Base-by-base conservation (phyloP, 2,797 vertebrate species). In the Taeniopygia guttata region DNA sequence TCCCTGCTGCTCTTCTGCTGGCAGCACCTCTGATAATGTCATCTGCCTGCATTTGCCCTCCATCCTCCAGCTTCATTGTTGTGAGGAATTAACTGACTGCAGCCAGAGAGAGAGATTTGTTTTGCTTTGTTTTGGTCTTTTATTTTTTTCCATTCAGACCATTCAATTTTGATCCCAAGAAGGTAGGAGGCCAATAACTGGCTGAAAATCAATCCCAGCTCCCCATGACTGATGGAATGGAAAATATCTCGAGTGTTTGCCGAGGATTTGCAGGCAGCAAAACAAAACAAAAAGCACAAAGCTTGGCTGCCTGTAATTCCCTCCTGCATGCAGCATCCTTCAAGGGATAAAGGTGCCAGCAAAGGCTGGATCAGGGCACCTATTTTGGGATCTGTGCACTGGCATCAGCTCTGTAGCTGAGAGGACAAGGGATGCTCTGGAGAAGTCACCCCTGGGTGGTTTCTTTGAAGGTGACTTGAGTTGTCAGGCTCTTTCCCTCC, bases 161-260 rank as follows among this genome's bases (percentile, higher is more conserved):
- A 14, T 94, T 94, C 76, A 76, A 21, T 95, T 96, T 93, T 96
- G 96, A 95, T 95, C 95, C 84, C 94, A 69, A 52, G 69, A 87
- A 94, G 75, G 34, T 91, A 75, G 92, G 95, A 96, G 93, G 93
- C 96, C 97, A 95, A 70, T 96, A 89, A 94, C 89, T 94, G n/a
- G 27, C 69, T 97, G 85, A 81, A 85, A 91, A 94, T 95, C 94
- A 32, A 84, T 85, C 81, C 67, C 22, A 3, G 90, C 87, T 95
- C 76, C 81, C 75, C 38, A 69, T 52, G 84, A 94, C 46, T 89
- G 90, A 93, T 49, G 68, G 95, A 85, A 12, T 38, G 69, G 84
- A 86, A 93, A 84, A 84, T 66, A 60, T 64, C 66, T 94, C 25
- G 1, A 93, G 56, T 84, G 46, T 56, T 75, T 59, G 89, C 87